Percentiles rank a stretch among this genome's conserved stretches.
phyloP scores from a whole-genome alignment of 2,113 vertebrate species.

The Eptesicus fuscus region DNA sequence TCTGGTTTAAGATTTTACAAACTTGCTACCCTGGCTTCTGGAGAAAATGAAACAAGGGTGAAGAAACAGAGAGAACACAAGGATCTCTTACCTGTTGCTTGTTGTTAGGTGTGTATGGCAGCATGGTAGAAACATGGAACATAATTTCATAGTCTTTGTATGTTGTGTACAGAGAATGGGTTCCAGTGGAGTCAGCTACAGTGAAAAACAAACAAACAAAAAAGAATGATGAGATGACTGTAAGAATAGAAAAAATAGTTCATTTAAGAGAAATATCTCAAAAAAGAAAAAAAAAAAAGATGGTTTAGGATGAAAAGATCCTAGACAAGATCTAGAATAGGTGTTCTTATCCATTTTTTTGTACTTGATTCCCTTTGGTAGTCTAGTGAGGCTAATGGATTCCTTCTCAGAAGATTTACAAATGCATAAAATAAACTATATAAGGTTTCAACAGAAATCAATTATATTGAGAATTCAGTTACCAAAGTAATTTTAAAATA shows the following conservation, averaged over 20 bases:
- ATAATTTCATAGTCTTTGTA: conserved; percentile 98
- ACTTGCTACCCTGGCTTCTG: not conserved
- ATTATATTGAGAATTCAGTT: not conserved
- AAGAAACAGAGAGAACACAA: not conserved
- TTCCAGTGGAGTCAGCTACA: conserved; percentile 96
- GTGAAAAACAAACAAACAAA: conserved; percentile 29
- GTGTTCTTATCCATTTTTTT: not conserved
- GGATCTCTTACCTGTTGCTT: conserved; percentile 91
- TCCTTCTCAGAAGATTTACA: not conserved
- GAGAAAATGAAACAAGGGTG: not conserved
- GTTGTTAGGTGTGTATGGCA: conserved; percentile 97
- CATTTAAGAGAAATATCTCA: not conserved
- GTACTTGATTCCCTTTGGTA: not conserved
- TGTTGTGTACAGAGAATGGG: conserved; percentile 94
- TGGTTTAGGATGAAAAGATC: not conserved
- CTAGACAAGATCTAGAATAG: not conserved
- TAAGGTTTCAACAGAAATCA: not conserved
- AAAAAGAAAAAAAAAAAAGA: not conserved
- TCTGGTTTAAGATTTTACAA: conserved; percentile 50
- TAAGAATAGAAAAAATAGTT: not conserved
- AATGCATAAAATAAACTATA: not conserved
- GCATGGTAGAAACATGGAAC: conserved; percentile 97
- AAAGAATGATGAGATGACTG: not conserved
- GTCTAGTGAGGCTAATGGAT: not conserved
- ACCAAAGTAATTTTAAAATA: not conserved